Percentiles rank a stretch among this genome's conserved stretches.
Conservation (phyloP, 2,113 vertebrate genomes). For the Jaculus jaculus region DNA sequence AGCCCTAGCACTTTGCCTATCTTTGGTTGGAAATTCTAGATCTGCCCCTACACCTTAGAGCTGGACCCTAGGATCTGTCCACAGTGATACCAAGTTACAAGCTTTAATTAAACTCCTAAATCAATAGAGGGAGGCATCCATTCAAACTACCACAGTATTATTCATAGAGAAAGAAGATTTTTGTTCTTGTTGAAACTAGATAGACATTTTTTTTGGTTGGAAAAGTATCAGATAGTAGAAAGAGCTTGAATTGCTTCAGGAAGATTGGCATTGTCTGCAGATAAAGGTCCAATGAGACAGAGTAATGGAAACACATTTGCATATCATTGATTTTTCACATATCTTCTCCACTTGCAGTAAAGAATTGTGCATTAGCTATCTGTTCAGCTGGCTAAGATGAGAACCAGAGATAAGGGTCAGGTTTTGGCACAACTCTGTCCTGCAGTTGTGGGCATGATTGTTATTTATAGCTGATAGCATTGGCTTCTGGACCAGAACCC, state of each 20-base stretch:
- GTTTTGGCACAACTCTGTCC: not conserved
- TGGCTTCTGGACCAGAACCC: not conserved
- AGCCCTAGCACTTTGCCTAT: no score
- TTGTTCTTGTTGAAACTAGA: not conserved
- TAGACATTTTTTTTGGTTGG: slow-evolving; percentile 10
- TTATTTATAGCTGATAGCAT: not conserved
- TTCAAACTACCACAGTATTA: not conserved
- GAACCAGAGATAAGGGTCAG: not conserved
- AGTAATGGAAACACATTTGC: not conserved
- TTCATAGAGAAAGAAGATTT: not conserved
- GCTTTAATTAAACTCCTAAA: no score
- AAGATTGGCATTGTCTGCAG: not conserved
- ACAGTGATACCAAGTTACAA: no score
- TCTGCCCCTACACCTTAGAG: no score
- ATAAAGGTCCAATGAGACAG: not conserved
- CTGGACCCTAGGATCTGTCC: no score
- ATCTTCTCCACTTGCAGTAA: not conserved
- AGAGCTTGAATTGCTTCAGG: not conserved
- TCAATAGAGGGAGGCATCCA: no score
- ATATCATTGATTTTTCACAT: not conserved
- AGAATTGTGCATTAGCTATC: not conserved
- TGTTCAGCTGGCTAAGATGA: not conserved
- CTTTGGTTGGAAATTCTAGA: no score
- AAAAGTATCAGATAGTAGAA: not conserved
- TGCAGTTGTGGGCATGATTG: not conserved